Evolutionary conservation across 2,113 vertebrate species (phyloP), one percentile per base, ranked within the genome.

Genomic region (Gymnorhina tibicen): DNA sequence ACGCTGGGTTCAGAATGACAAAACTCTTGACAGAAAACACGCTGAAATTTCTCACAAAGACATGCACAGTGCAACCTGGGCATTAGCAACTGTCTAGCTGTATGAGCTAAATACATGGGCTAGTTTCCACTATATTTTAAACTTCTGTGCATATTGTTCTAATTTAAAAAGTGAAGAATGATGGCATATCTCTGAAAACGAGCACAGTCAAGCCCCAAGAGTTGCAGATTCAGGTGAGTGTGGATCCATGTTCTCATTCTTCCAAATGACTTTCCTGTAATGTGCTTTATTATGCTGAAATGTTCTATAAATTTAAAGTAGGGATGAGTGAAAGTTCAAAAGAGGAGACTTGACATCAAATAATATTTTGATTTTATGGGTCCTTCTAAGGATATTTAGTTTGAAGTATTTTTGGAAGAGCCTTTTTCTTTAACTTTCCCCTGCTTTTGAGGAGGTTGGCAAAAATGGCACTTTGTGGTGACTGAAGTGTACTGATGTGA

Each of bases 241-340:
- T 27, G 6, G 11, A 79, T 42, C 49, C 33, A 12, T 5, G 10
- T n/a, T 83, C 58, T 42, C 20, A 16, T 60, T 62, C 63, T 70
- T 81, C 33, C 33, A 77, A 44, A 66, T 22, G 4, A 47, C 11
- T 89, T 89, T 56, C 17, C 15, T 93, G 12, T 78, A 72, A 76
- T 41, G 16, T 56, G 23, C 37, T 92, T 68, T 87, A 44, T 91
- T 72, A 64, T 66, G 83, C 26, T 42, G 49, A 78, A 64, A 69
- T 76, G 32, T 42, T 76, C 16, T 46, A 28, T 55, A 69, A 60
- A 89, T 81, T 84, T 87, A 26, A 91, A 69, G 18, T 30, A 68
- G 27, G 20, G 10, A 90, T 92, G 79, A 93, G 9, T 78, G 75
- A 95, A 89, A 85, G 12, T 93, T 95, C 46, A 91, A 70, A 88